Base-by-base conservation (phyloP, 2,113 vertebrate genomes). In the Diadophis punctatus region DNA sequence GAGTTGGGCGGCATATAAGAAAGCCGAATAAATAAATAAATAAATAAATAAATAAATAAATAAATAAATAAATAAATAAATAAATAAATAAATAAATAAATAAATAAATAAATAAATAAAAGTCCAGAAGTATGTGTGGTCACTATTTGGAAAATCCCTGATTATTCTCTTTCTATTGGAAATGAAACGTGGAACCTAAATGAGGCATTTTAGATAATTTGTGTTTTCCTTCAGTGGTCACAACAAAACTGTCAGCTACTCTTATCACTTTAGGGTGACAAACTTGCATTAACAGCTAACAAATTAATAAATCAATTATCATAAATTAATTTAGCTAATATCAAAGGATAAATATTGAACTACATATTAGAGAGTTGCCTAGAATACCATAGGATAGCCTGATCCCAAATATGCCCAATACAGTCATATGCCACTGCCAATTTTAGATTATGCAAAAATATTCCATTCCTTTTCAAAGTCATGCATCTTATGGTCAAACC, bases 321-420 rank as follows among this genome's bases (percentile, higher is more conserved):
- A 43, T 25, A n/a, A 85, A 25, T 55, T 14, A 88, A 90, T 60
- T 63, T 89, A 91, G 49, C 18, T 12, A 56, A 12, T 43, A 55
- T 23, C n/a, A 39, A 43, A 52, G 48, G 49, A 53, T 22, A 87
- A 52, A 51, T 63, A 93, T 92, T 86, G 87, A 93, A 90, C 25
- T 22, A 85, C 52, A 3, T 34, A 52, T 80, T 86, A 85, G 0
- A 18, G 60, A 11, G 34, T 39, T 95, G 52, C 87, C 92, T 94
- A n/a, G 90, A 80, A 43, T n/a, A 6, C 30, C 68, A 89, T 49
- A 51, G 89, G 53, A 91, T 18, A 27, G 0, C 63, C 89, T 49
- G 53, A 93, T 14, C 87, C 74, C 46, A 0, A 84, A 90, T 87
- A 46, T 94, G 94, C 93, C 88, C 94, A 91, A 80, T 1, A n/a